phyloP scores from a whole-genome alignment of 2,113 vertebrate species.

The Todiramphus chloris region DNA sequence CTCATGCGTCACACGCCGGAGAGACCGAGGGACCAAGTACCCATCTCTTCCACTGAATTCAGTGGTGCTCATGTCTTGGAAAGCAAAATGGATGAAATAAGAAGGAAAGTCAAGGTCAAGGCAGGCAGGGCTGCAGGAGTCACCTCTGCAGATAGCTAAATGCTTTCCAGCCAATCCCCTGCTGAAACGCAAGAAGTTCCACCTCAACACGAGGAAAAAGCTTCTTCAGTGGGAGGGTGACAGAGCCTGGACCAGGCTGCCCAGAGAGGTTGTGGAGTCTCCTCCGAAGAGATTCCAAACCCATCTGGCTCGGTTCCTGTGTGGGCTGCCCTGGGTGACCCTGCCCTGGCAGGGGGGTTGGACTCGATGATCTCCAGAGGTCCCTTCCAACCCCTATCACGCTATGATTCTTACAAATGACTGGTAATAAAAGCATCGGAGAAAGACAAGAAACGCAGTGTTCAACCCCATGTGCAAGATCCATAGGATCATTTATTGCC shows the following conservation, averaged over 20 bases:
- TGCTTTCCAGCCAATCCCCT: not conserved
- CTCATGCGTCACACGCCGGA: not conserved
- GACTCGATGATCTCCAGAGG: too few relatives aligned
- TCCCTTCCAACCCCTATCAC: too few relatives aligned
- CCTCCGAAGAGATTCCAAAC: too few relatives aligned
- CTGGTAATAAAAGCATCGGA: not conserved
- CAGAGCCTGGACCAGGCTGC: too few relatives aligned
- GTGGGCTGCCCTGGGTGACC: too few relatives aligned
- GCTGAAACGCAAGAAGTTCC: not conserved
- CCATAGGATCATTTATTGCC: not conserved
- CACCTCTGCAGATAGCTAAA: not conserved
- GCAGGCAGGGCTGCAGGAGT: not conserved
- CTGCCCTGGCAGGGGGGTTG: too few relatives aligned
- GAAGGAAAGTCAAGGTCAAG: not conserved
- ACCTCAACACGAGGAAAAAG: too few relatives aligned
- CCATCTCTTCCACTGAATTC: not conserved
- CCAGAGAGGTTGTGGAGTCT: too few relatives aligned
- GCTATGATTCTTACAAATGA: not conserved
- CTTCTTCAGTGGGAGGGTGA: too few relatives aligned
- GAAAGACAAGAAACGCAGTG: not conserved
- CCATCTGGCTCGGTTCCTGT: too few relatives aligned
- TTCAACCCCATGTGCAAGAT: not conserved
- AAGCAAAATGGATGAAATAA: not conserved
- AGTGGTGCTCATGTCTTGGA: not conserved
- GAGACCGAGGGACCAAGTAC: not conserved